Evolutionary conservation across 2,888 invertebrate genomes (phyloP).

Genomic region (Teinopalpus imperialis): DNA sequence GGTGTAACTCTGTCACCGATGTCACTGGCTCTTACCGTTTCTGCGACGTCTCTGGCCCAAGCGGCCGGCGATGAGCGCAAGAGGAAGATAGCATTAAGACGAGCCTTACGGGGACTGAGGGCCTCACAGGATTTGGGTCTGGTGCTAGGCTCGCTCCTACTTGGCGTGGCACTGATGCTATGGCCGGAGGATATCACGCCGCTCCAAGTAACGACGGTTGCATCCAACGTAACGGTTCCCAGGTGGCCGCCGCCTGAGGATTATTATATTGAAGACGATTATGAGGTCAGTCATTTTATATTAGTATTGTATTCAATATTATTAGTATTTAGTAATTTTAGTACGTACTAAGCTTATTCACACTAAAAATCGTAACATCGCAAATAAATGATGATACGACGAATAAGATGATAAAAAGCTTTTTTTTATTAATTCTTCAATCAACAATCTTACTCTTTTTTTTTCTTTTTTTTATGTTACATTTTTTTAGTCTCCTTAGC

Average conservation of each 20-base stretch:
- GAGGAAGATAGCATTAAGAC: conserved; percentile 59
- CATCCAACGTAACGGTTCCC: conserved; percentile 60
- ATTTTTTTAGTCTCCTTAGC: too few species aligned
- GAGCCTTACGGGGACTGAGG: conserved; percentile 65
- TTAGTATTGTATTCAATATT: too few species aligned
- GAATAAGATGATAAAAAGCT: too few species aligned
- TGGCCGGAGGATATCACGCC: conserved; percentile 70
- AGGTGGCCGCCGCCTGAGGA: conserved; percentile 72
- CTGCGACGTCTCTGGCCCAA: conserved; percentile 82
- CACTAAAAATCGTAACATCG: too few species aligned
- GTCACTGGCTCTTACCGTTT: conserved; percentile 80
- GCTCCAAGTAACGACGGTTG: conserved; percentile 61
- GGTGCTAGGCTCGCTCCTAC: conserved; percentile 62
- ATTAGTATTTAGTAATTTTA: too few species aligned
- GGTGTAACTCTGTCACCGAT: conserved; percentile 83
- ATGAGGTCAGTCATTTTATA: conserved; percentile 65
- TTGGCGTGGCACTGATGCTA: conserved; percentile 73
- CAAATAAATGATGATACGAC: too few species aligned
- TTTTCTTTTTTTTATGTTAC: too few species aligned
- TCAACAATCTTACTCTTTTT: too few species aligned
- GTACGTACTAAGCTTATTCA: too few species aligned
- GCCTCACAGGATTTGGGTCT: conserved; percentile 74
- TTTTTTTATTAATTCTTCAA: too few species aligned
- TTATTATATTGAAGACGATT: conserved; percentile 79
- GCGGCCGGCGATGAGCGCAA: conserved; percentile 70